Conservation (phyloP, 2,113 vertebrate species). For the Muntiacus reevesi region DNA sequence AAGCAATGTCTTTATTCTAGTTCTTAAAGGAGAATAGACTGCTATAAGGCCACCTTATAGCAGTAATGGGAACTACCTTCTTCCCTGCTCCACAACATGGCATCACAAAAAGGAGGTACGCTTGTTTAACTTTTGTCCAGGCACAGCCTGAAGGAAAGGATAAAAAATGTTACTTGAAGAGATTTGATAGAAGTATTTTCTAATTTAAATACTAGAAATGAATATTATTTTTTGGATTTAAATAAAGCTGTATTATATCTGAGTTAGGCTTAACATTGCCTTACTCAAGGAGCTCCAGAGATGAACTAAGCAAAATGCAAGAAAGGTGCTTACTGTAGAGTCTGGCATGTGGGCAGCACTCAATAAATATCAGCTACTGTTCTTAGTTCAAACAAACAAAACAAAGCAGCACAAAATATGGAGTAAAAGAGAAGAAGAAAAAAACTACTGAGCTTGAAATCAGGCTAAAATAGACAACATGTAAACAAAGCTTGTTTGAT, state of each 20-base stretch:
- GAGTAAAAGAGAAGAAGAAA: not conserved
- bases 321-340: not conserved
- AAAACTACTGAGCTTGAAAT: not conserved
- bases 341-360: not conserved
- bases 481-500: not conserved
- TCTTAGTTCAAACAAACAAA: not conserved
- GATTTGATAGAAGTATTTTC: not conserved
- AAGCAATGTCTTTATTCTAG: not conserved
- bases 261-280: not conserved
- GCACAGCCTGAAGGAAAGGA: not conserved
- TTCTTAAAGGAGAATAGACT: not conserved
- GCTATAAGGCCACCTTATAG: not conserved
- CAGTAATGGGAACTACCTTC: not conserved
- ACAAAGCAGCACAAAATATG: not conserved
- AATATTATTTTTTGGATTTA: conserved; percentile 8
- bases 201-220: not conserved
- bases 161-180: not conserved
- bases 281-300: not conserved
- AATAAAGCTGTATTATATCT: not conserved
- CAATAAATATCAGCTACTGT: not conserved
- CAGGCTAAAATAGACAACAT: not conserved
- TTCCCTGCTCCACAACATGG: not conserved
- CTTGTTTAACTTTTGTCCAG: conserved; percentile 10
- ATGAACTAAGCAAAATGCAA: not conserved
- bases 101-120: not conserved